Evolutionary conservation across 2,797 vertebrate species (phyloP).

Genomic region (Scleropages formosus): DNA sequence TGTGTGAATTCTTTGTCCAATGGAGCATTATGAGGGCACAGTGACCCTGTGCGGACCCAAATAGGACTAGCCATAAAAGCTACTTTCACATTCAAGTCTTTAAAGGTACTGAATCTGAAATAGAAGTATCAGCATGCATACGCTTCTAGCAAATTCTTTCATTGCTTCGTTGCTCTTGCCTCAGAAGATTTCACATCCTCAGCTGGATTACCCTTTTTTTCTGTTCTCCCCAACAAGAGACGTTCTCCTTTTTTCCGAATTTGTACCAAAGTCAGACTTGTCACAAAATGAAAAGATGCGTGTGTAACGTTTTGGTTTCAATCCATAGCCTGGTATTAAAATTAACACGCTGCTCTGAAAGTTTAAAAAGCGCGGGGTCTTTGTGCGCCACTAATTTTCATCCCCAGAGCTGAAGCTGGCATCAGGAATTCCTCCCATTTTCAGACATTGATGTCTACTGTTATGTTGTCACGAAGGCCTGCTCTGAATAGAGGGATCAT

Average conservation of each 20-base stretch:
- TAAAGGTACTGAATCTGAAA: conserved; percentile 10
- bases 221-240: neutral
- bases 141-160: neutral
- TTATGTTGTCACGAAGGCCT: conserved; percentile 27
- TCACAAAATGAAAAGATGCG: neutral
- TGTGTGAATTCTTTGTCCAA: too few relatives aligned
- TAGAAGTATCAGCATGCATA: conserved; percentile 9
- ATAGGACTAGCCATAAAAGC: too few relatives aligned
- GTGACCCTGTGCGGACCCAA: neutral
- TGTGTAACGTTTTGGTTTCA: neutral
- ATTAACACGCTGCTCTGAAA: neutral
- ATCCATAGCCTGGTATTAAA: neutral
- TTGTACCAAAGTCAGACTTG: neutral
- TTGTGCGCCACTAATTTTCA: conserved; percentile 10
- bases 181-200: neutral
- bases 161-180: neutral
- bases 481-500: conserved; percentile 27
- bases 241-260: neutral
- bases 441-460: conserved; percentile 16
- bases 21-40: neutral
- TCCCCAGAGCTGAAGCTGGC: conserved; percentile 1
- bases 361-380: neutral
- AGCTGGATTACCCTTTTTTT: neutral
- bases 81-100: neutral
- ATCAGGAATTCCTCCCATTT: neutral